phyloP scores from a whole-genome alignment of 2,797 vertebrate genomes.

The Lacerta viridis region DNA sequence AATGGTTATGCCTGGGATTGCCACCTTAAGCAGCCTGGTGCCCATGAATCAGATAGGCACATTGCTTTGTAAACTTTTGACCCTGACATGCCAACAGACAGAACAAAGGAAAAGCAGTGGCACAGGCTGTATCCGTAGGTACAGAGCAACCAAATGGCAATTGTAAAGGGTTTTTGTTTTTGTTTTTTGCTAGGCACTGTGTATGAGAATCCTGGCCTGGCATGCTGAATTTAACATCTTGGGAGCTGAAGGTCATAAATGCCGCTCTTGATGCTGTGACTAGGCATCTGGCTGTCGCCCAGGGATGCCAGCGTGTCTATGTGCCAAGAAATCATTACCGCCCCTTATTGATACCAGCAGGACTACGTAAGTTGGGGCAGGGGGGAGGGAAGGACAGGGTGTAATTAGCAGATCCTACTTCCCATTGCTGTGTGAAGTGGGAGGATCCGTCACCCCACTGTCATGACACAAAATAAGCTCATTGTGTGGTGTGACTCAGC shows the following conservation, averaged over 20 bases:
- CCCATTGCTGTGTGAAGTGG: conserved; percentile 37
- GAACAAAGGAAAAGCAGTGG: neutral
- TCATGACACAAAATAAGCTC: rapidly evolving
- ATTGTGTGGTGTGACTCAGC: conserved; percentile 63
- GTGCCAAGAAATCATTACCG: neutral
- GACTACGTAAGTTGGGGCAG: neutral
- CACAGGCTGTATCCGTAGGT: neutral
- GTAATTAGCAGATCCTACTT: conserved; percentile 27
- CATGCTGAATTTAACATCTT: neutral
- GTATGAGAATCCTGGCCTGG: neutral
- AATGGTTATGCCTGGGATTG: neutral
- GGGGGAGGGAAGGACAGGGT: neutral
- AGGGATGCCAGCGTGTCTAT: rapidly evolving
- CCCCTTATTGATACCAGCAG: conserved; percentile 55
- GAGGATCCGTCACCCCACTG: neutral
- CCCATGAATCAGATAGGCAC: neutral
- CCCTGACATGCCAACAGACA: neutral
- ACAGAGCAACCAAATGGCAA: neutral
- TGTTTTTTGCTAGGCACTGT: neutral
- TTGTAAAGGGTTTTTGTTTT: neutral
- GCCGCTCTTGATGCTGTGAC: conserved; percentile 26
- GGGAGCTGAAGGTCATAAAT: conserved; percentile 43
- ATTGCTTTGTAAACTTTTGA: neutral
- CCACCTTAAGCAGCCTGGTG: neutral
- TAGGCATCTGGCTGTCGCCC: conserved; percentile 43